Evolutionary conservation across 2,888 invertebrate species (phyloP).

Genomic region (Spisula solida): DNA sequence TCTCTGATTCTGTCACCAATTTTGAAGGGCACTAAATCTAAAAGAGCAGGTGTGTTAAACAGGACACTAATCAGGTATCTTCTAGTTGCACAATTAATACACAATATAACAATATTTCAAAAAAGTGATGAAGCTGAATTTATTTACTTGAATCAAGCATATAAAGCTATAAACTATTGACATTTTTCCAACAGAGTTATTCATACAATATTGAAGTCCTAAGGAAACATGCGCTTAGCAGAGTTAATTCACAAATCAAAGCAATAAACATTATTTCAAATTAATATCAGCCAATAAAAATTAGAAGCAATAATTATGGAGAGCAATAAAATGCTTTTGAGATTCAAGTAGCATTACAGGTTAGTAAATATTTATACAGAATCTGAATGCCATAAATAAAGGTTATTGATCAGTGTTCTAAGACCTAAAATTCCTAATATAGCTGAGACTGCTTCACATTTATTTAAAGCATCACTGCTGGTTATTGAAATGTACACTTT

Average conservation of each 20-base stretch:
- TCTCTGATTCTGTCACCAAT: too few species aligned
- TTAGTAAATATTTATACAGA: background rate
- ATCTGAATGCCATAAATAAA: background rate
- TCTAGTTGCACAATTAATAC: too few species aligned
- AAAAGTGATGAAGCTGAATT: background rate
- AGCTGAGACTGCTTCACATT: background rate
- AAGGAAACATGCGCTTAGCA: background rate
- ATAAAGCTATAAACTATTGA: background rate
- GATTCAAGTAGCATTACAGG: background rate
- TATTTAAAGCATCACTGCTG: background rate
- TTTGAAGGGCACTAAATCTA: too few species aligned
- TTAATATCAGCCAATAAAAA: background rate
- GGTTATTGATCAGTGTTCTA: background rate
- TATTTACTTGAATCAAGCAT: slow-evolving; percentile 11
- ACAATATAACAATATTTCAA: too few species aligned
- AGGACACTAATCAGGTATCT: too few species aligned
- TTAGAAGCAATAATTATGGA: background rate
- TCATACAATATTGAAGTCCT: slow-evolving; percentile 1
- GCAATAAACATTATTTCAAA: slow-evolving; percentile 10
- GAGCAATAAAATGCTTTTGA: background rate
- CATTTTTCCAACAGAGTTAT: background rate
- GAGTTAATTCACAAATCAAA: background rate
- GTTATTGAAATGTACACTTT: background rate
- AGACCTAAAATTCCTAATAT: background rate
- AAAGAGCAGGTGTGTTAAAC: too few species aligned